These are phyloP conservation scores for Mya arenaria DNA, from an alignment of 1,140 invertebrate genomes.

Conservation along the genomic window DNA sequence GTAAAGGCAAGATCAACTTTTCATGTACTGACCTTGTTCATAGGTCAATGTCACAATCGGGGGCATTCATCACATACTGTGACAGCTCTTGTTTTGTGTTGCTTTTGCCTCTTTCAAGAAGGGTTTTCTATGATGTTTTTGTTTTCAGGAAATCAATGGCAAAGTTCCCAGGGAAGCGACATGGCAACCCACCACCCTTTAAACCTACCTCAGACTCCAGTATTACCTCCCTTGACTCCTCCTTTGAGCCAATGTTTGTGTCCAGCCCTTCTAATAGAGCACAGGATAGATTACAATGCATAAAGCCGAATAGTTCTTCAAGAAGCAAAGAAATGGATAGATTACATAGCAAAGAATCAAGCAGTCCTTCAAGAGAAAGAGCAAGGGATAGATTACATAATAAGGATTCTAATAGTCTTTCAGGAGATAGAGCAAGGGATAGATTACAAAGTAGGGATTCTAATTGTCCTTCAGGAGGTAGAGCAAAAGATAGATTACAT, in stretches of 20 bases:
- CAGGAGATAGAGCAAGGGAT: neutral
- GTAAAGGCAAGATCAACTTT: neutral
- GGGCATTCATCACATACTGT: neutral
- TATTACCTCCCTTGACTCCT: slow-evolving; percentile 21
- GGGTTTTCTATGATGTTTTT: neutral
- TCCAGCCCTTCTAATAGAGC: slow-evolving; percentile 25
- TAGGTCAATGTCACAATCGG: neutral
- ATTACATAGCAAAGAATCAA: neutral
- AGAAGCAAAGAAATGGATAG: neutral
- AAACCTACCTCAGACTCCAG: neutral
- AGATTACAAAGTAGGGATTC: neutral
- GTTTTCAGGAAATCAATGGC: slow-evolving; percentile 22
- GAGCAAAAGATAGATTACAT: neutral
- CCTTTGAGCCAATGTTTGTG: slow-evolving; percentile 17
- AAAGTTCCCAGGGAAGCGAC: neutral
- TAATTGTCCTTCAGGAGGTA: neutral
- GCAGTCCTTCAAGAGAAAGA: neutral
- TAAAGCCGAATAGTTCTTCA: neutral
- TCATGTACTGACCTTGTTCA: neutral
- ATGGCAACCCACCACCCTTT: neutral
- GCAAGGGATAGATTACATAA: neutral
- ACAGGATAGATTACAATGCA: too few species aligned
- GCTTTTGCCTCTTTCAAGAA: too few species aligned
- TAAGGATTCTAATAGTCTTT: neutral
- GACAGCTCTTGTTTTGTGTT: too few species aligned